A percentile compares a stretch with the other conserved stretches of the same genome.
Evolutionary conservation across 1,140 invertebrate genomes (phyloP).

Genomic region (Centruroides vittatus): DNA sequence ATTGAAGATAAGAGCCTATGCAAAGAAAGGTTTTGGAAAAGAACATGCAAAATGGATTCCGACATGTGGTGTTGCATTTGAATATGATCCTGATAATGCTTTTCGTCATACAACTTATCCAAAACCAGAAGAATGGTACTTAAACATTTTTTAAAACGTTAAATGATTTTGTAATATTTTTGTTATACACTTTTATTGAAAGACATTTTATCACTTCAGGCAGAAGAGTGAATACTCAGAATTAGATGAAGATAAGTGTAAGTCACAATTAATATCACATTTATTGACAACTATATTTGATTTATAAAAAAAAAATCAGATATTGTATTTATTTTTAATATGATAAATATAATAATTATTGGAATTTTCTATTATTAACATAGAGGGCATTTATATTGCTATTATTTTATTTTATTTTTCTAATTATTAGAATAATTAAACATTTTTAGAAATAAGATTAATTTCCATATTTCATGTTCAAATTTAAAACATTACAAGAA

Average conservation of each 20-base stretch:
- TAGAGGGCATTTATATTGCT: no score
- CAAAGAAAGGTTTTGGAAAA: constrained; percentile 86
- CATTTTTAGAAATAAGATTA: no score
- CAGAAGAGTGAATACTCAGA: constrained; percentile 95
- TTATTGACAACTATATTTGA: no score
- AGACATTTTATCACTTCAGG: constrained; percentile 25
- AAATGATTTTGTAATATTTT: no score
- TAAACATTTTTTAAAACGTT: background rate
- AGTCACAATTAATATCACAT: constrained; percentile 18
- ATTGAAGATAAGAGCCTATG: constrained; percentile 87
- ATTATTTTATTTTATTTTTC: no score
- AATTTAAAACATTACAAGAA: no score
- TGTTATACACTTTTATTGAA: background rate
- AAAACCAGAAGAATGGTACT: constrained; percentile 92
- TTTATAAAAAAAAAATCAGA: no score
- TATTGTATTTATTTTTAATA: no score
- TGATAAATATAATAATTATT: no score
- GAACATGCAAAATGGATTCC: constrained; percentile 99
- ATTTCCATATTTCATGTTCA: no score
- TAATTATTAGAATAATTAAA: no score
- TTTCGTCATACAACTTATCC: constrained; percentile 92
- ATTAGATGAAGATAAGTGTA: constrained; percentile 81
- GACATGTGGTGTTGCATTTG: constrained; percentile 92
- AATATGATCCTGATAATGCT: constrained; percentile 98
- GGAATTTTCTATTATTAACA: no score